Evolutionary conservation across 2,113 vertebrate genomes (phyloP).

Genomic region (Serinus canaria): DNA sequence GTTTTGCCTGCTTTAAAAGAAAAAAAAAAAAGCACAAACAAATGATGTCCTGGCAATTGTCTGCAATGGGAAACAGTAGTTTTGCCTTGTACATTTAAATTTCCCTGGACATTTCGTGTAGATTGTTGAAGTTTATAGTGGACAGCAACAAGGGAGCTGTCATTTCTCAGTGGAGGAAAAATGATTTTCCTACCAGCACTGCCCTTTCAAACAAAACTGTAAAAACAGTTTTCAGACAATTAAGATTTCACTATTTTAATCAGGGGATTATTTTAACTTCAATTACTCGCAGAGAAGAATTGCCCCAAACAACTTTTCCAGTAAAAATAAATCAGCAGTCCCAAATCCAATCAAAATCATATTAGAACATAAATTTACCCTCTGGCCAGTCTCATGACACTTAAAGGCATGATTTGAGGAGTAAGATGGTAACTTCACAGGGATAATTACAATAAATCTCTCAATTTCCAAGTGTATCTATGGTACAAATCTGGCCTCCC

Average conservation of each 20-base stretch:
- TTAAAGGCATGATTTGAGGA: neutral
- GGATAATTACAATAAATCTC: neutral
- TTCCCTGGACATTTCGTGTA: neutral
- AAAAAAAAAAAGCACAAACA: neutral
- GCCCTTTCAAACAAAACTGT: neutral
- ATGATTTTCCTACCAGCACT: neutral
- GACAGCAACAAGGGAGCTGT: neutral
- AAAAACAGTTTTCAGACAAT: neutral
- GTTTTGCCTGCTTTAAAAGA: neutral
- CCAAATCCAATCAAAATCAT: neutral
- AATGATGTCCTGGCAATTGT: neutral
- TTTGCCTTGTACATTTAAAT: neutral
- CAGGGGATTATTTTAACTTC: neutral
- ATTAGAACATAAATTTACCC: neutral
- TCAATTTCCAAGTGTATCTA: neutral
- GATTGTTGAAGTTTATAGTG: neutral
- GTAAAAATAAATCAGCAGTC: neutral
- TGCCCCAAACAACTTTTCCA: neutral
- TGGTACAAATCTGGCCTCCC: neutral
- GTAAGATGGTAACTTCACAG: neutral
- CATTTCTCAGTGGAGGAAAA: neutral
- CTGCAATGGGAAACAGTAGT: neutral
- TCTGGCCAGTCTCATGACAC: neutral
- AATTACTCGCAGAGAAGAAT: neutral
- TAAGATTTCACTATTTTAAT: neutral